These are phyloP conservation scores for Anabas testudineus DNA, from an alignment of 2,797 vertebrate genomes.

Conservation along the genomic window DNA sequence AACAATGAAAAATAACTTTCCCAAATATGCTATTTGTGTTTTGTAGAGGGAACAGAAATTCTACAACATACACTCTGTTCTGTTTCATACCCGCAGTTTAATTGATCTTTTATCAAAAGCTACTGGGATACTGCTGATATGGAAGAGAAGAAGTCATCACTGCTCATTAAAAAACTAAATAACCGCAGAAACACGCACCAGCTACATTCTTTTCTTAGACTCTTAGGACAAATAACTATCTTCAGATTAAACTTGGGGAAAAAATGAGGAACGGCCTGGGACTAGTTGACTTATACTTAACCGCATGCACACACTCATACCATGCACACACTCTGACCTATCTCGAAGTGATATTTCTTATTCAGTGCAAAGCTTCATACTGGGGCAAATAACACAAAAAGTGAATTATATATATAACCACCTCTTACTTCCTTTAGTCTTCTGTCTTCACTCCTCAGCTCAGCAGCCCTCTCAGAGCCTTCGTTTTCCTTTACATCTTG, in stretches of 20 bases:
- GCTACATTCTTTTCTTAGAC: conserved; percentile 49
- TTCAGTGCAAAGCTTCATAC: conserved; percentile 58
- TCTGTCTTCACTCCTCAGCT: conserved; percentile 70
- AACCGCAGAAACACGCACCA: conserved; percentile 49
- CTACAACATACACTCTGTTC: conserved; percentile 45
- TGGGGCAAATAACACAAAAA: conserved; percentile 67
- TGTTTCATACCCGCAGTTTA: conserved; percentile 34
- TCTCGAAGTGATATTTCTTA: conserved; percentile 42
- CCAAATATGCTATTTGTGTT: conserved; percentile 36
- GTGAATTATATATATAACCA: conserved; percentile 83
- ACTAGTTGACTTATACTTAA: conserved; percentile 40
- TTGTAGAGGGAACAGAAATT: conserved; percentile 49
- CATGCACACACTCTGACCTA: conserved; percentile 61
- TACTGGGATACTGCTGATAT: conserved; percentile 36
- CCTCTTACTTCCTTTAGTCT: conserved; percentile 83
- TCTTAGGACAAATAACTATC: conserved; percentile 62
- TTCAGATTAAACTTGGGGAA: conserved; percentile 14
- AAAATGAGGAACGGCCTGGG: conserved; percentile 20
- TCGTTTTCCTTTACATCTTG: conserved; percentile 47
- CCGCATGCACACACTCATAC: conserved; percentile 62
- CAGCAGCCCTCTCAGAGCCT: conserved; percentile 61
- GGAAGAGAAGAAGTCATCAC: conserved; percentile 57
- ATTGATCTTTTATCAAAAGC: conserved; percentile 44
- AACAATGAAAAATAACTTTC: conserved; percentile 45
- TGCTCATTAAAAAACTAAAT: conserved; percentile 53